Base-by-base conservation (phyloP, 1,140 invertebrate genomes). In the Achroia grisella region DNA sequence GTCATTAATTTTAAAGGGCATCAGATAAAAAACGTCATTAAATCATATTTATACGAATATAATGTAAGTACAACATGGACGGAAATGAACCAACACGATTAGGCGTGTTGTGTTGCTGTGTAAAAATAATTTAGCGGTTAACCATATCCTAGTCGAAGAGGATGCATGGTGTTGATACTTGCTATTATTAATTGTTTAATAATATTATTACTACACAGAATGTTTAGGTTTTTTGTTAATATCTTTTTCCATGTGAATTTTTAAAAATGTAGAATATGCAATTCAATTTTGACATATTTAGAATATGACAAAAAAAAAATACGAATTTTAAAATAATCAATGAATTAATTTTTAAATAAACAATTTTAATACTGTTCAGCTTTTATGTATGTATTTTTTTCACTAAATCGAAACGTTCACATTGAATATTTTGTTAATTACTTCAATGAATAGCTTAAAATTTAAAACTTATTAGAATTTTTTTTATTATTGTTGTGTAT, bases 71-170 rank as follows among this genome's bases (percentile, higher is more conserved):
- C 8, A 29, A 23, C 37, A 34, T 34, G 23, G 30, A 14, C 44
- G 46, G 46, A 48, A 50, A 34, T 42, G 48, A 29, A 39, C 36
- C 36, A 6, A 23, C 17, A n/a, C 29, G 36, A 44, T 44, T 43
- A 39, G 35, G 29, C 14, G 13, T 37, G 13, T 12, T 31, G 13
- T 37, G 13, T 12, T 31, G 23, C 13, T 29, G 37, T 23, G 43
- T 51, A 51, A 51, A 51, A 51, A 51, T 51, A 51, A 45, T 51
- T 51, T 51, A 35, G 48, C 43, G 42, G 32, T 51, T 14, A 35
- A 29, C 42, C 39, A 32, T 51, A 44, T 39, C 44, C 44, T 46
- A 46, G 11, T 9, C 17, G 17, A 10, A 10, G 0, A 34, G 12
- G 8, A 8, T 9, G 35, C 12, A 10, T 27, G 13, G n/a, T 34